These are phyloP conservation scores for Rhyacophila evoluta DNA, from an alignment of 2,888 invertebrate species.

Conservation along the genomic window DNA sequence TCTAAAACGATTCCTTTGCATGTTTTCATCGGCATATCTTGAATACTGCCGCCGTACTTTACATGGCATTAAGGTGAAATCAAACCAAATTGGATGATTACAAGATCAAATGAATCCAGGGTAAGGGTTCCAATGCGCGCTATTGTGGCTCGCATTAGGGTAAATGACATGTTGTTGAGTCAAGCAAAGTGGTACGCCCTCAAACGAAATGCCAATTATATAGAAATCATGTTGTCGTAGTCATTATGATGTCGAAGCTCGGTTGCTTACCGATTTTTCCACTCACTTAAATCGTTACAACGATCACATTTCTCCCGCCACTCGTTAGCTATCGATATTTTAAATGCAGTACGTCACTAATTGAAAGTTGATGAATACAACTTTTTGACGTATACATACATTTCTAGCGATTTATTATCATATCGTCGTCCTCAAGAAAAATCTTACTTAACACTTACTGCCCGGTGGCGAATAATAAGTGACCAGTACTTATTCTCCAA, in stretches of 20 bases:
- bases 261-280: background rate
- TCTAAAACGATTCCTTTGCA: background rate
- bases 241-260: slow-evolving; percentile 29
- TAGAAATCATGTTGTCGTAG: slow-evolving; percentile 39
- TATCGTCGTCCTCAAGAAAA: too few species aligned
- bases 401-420: too few species aligned
- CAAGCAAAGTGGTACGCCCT: slow-evolving; percentile 32
- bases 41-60: background rate
- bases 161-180: slow-evolving; percentile 46
- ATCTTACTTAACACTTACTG: too few species aligned
- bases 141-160: slow-evolving; percentile 36
- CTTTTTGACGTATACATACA: background rate
- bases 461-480: too few species aligned
- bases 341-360: background rate
- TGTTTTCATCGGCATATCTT: background rate
- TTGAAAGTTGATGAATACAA: too few species aligned
- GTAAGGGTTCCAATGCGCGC: slow-evolving; percentile 33
- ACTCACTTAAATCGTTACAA: background rate
- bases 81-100: slow-evolving; percentile 47
- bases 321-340: background rate
- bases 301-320: background rate
- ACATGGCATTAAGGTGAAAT: slow-evolving; percentile 41
- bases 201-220: slow-evolving; percentile 39
- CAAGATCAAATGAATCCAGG: slow-evolving; percentile 43
- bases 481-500: too few species aligned